Evolutionary conservation across 2,888 invertebrate genomes (phyloP), one percentile per base, ranked within the genome.

Genomic region (Melolontha melolontha): DNA sequence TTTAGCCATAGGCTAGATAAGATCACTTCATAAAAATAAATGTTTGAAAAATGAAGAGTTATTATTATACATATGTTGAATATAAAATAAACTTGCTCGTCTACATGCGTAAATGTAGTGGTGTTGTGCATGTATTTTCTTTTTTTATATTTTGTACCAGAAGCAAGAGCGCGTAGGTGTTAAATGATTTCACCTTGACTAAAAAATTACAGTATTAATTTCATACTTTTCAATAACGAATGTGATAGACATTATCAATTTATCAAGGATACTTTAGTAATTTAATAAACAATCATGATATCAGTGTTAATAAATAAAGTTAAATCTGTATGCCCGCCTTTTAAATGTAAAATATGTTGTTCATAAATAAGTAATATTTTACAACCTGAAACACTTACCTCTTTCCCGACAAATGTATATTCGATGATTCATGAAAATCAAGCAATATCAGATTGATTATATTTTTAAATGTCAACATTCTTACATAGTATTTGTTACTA

Each of bases 161-260:
- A 57, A 57, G 57, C 42, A 57, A 44, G n/a, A n/a, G 12, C 42
- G 42, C 27, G 57, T 57, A 57, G 57, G 57, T 42, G 57, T 57
- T 57, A 57, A 57, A 57, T 27, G 57, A 42, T 57, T 57, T 57
- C 27, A 41, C 57, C 57, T 57, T 57, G 57, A 42, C 41, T 57
- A 57, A 57, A 57, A 51, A 57, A 57, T 41, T 42, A 57, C 42
- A 27, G 17, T 57, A 57, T 57, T 57, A 57, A 57, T 57, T 57
- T 57, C 42, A 42, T 42, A 22, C 42, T 41, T 57, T 57, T 44
- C 42, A 42, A 57, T n/a, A 57, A 44, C 42, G 42, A n/a, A 12
- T 42, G 22, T 57, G 57, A 57, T 42, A 41, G 57, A 57, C 57
- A 57, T 17, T 57, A 57, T 57, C 57, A 57, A 22, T 57, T 42